Evolutionary conservation across 2,888 invertebrate species (phyloP).

Genomic region (Peribatodes rhomboidaria): DNA sequence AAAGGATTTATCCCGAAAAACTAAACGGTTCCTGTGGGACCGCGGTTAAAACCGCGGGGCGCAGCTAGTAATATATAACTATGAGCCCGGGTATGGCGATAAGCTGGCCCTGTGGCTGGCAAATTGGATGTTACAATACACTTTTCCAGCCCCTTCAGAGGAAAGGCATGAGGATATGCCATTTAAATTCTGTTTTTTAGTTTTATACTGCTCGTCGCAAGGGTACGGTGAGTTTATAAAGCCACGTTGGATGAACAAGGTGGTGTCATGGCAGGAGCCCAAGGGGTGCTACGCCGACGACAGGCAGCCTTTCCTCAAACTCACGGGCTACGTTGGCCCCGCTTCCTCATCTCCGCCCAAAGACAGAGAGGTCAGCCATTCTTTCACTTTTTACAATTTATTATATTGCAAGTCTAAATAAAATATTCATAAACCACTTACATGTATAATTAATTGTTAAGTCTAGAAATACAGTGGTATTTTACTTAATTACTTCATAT

Average conservation of each 20-base stretch:
- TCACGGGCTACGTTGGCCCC: constrained; percentile 75
- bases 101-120: too few species aligned
- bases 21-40: too few species aligned
- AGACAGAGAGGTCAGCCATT: constrained; percentile 67
- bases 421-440: neutral
- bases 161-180: too few species aligned
- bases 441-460: constrained; percentile 16
- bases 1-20: too few species aligned
- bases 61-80: too few species aligned
- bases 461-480: neutral
- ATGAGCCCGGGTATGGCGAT: too few species aligned
- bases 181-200: constrained; percentile 54
- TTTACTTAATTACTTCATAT: neutral
- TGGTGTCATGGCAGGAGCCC: constrained; percentile 80
- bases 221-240: constrained; percentile 83
- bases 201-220: constrained; percentile 75
- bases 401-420: neutral
- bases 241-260: constrained; percentile 82
- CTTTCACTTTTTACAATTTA: neutral
- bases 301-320: constrained; percentile 72
- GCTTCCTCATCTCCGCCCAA: constrained; percentile 57
- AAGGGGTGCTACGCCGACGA: constrained; percentile 80
- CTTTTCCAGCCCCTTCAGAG: too few species aligned
- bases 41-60: too few species aligned
- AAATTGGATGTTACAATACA: too few species aligned